Base-by-base conservation (phyloP, 1,140 invertebrate species). In the Lethrus apterus region DNA sequence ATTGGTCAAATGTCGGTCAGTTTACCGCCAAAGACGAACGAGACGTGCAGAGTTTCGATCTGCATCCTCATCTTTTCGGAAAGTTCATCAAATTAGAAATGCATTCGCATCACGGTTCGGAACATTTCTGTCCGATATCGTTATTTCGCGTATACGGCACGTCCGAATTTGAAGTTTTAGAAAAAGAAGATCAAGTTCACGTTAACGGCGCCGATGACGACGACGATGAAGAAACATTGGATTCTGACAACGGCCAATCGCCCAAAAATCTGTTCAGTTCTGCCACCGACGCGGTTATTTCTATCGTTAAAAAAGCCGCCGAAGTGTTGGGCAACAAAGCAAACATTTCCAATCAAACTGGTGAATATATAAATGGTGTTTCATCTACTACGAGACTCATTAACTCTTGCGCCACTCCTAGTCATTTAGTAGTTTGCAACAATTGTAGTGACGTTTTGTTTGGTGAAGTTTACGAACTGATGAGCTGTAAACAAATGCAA, bases 101-200 rank as follows among this genome's bases (percentile, higher is more conserved):
- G 52, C 75, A 87, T 42, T 90, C 89, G 11, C 89, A 98, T 67
- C 91, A 98, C 62, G 93, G 94, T 8, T 83, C 82, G 2, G 94
- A 99, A 69, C 95, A 99, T 65, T 99, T 91, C 63, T 99, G 97
- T 68, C 95, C 96, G 0, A 76, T 99, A 33, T 96, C 90, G 3
- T 70, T 94, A 10, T 88, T 96, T 67, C 78, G 88, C 26, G 86
- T 92, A 3, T 95, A 88, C 64, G 93, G 93, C 4, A 91, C 88
- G 2, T 90, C 86, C 31, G 89, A 93, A 62, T 89, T 89, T 62
- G 89, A 93, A 66, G 88, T 91, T 7, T 66, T 88, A 2, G 84
- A 88, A 62, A 87, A 82, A 21, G 84, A 86, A 57, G 84, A 81
- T 38, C 74, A 76, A 9, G 70, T 69, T 33, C 75, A 80, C 46